A percentile compares a stretch with the other conserved stretches of the same genome.
phyloP scores from a whole-genome alignment of 2,797 vertebrate genomes.

The Sebastes elongatus region DNA sequence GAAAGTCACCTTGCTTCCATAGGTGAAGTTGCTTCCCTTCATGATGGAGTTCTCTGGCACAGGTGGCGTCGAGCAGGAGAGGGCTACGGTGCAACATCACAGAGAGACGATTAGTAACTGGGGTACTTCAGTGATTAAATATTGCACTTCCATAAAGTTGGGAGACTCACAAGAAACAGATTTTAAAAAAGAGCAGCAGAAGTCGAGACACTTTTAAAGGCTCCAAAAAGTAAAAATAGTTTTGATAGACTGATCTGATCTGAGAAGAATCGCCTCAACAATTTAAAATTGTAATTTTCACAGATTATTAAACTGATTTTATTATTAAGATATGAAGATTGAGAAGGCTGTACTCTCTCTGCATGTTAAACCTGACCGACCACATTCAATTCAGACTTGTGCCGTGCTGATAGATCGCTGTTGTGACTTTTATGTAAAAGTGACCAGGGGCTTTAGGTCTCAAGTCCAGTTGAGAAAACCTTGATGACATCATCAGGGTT shows the following conservation, averaged over 20 bases:
- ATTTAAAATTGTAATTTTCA: background rate
- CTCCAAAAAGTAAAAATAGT: background rate
- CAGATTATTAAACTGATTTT: background rate
- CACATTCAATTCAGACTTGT: background rate
- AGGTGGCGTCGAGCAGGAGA: conserved; percentile 87
- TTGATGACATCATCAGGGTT: no score
- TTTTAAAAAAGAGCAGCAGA: background rate
- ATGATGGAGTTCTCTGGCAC: conserved; percentile 87
- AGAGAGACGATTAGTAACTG: background rate
- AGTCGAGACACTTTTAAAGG: background rate
- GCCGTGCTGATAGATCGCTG: background rate
- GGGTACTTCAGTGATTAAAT: background rate
- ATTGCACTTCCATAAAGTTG: background rate
- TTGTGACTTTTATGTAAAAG: background rate
- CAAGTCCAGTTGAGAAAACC: background rate
- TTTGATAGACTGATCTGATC: background rate
- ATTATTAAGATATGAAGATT: background rate
- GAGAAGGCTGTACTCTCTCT: background rate
- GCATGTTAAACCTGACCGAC: background rate
- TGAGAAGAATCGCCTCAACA: background rate
- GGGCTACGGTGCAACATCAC: conserved; percentile 74
- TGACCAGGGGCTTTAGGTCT: background rate
- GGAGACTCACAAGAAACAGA: background rate
- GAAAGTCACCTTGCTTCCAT: conserved; percentile 91
- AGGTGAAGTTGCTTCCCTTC: conserved; percentile 90